A percentile compares a stretch with the other conserved stretches of the same genome.
Conservation (phyloP, 2,113 vertebrate genomes). For the Triplophysa tibetana region DNA sequence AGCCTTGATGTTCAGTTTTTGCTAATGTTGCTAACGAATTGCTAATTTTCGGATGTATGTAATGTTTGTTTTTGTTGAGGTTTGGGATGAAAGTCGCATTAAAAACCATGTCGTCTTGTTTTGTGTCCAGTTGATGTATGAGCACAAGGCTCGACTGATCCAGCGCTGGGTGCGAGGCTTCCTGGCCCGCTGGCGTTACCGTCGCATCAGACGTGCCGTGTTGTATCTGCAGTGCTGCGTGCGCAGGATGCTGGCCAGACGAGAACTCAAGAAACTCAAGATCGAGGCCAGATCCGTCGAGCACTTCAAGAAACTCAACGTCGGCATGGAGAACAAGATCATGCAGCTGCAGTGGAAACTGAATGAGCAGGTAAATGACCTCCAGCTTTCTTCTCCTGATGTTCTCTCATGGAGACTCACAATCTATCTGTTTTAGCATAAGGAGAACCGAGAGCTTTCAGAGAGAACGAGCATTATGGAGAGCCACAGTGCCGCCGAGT, state of each 20-base stretch:
- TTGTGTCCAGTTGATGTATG: conserved; percentile 79
- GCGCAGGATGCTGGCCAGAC: conserved; percentile 87
- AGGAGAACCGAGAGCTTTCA: conserved; percentile 86
- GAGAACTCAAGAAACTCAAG: conserved; percentile 88
- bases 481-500: conserved; percentile 73
- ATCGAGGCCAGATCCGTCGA: conserved; percentile 94
- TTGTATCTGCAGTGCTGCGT: conserved; percentile 91
- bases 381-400: not conserved
- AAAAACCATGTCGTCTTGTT: not conserved
- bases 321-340: conserved; percentile 98
- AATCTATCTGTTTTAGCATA: conserved; percentile 75
- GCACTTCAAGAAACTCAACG: conserved; percentile 90
- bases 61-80: not conserved
- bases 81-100: not conserved
- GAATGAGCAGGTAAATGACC: conserved; percentile 85
- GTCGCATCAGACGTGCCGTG: conserved; percentile 71
- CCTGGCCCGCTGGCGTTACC: conserved; percentile 77
- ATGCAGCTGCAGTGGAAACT: conserved; percentile 93
- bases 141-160: conserved; percentile 84
- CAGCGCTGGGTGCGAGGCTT: conserved; percentile 87
- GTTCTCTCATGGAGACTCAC: not conserved
- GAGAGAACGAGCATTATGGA: conserved; percentile 80
- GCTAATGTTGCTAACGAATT: no score
- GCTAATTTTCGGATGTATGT: not conserved
- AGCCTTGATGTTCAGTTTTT: no score